A percentile compares a stretch with the other conserved stretches of the same genome.
These are phyloP conservation scores for Anguilla marmorata DNA, from an alignment of 2,797 vertebrate species.

Conservation along the genomic window DNA sequence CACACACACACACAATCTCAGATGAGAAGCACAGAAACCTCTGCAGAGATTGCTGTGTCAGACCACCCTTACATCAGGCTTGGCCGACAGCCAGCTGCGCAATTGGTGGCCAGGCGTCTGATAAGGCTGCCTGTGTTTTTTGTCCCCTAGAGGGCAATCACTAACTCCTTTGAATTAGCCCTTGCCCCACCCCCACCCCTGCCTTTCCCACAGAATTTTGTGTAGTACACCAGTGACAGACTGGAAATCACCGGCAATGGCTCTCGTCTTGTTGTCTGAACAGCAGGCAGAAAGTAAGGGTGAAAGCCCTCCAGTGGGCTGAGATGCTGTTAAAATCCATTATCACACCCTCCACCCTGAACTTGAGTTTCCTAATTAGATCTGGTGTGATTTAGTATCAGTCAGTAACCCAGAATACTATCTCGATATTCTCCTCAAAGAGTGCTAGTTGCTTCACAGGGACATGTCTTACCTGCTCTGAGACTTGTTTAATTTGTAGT, in stretches of 20 bases:
- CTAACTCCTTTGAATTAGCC: constrained; percentile 55
- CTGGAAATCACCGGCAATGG: not conserved
- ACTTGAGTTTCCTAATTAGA: constrained; percentile 28
- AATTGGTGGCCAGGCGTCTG: constrained; percentile 37
- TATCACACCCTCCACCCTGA: constrained; percentile 31
- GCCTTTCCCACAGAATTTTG: constrained; percentile 44
- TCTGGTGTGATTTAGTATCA: constrained; percentile 24
- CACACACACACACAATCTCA: constrained; percentile 12
- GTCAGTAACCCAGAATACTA: constrained; percentile 24
- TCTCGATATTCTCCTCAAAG: constrained; percentile 5
- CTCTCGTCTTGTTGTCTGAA: constrained; percentile 10
- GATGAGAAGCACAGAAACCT: constrained; percentile 12
- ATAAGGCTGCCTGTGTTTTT: constrained; percentile 46
- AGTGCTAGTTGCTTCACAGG: not conserved
- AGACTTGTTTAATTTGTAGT: not conserved
- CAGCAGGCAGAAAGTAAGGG: constrained; percentile 21
- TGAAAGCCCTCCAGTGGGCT: constrained; percentile 4
- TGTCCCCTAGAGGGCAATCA: constrained; percentile 63
- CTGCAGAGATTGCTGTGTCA: constrained; percentile 52
- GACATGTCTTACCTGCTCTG: not conserved
- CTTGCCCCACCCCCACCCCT: constrained; percentile 40
- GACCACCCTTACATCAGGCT: constrained; percentile 47
- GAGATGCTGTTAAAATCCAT: constrained; percentile 32
- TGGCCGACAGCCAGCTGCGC: constrained; percentile 47
- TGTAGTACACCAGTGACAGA: constrained; percentile 38